Percentiles rank a stretch among this genome's conserved stretches.
Conservation (phyloP, 2,888 invertebrate genomes). For the Ophraella communa region DNA sequence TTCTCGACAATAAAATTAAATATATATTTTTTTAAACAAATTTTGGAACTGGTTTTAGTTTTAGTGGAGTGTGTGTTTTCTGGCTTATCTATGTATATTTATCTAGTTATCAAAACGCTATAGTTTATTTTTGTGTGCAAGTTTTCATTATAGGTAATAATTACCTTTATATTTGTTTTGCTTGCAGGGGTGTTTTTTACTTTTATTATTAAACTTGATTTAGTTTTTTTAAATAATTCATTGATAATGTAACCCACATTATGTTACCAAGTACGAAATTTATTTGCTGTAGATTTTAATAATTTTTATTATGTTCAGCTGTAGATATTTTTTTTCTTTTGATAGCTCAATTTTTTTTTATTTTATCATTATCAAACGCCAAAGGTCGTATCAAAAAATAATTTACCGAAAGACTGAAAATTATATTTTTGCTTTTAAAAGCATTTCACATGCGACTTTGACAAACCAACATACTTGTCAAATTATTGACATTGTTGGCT, state of each 20-base stretch:
- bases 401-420: background rate
- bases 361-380: background rate
- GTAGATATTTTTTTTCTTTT: background rate
- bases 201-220: conserved; percentile 43
- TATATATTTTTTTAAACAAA: background rate
- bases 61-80: conserved; percentile 49
- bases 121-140: conserved; percentile 56
- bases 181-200: conserved; percentile 55
- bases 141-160: conserved; percentile 50
- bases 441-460: too few relatives aligned
- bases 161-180: conserved; percentile 47
- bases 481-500: background rate
- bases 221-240: conserved; percentile 33
- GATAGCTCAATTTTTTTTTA: background rate
- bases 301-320: background rate
- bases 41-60: background rate
- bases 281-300: background rate
- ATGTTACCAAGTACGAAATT: conserved; percentile 13
- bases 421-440: background rate
- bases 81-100: conserved; percentile 42
- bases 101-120: conserved; percentile 44
- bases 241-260: conserved; percentile 27
- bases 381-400: background rate
- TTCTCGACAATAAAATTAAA: background rate
- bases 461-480: background rate